Evolutionary conservation across 2,113 vertebrate genomes (phyloP), one percentile per base, ranked within the genome.

Genomic region (Rattus norvegicus): DNA sequence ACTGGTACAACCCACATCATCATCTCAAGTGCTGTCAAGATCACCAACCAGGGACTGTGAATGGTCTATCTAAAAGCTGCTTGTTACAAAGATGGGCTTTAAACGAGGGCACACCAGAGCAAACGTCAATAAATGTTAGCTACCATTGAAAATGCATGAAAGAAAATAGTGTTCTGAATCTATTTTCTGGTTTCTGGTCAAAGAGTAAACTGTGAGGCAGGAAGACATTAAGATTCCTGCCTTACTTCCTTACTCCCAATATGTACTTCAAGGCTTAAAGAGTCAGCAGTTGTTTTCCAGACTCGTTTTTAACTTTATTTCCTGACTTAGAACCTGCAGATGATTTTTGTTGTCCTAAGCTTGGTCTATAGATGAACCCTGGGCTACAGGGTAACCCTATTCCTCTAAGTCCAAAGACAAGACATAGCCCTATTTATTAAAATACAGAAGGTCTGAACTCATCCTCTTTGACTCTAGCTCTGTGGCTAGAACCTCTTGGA

Each of bases 101-200:
- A 70, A 43, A 49, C 65, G 3, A 88, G 59, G 39, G 8, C 36
- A 59, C 30, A 33, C 17, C 61, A 87, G 47, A 93, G 43, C 24
- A 22, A 73, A 65, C 54, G 17, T 87, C 76, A 69, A 26, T 47
- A 88, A 52, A 77, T 5, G 3, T n/a, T 79, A 86, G 47, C 56
- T 30, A 13, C 13, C 5, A 75, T 49, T 75, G 47, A 67, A 80
- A 63, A 2, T 2, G 14, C 19, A 61, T 30, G 26, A 56, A 77
- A 93, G 83, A 95, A 95, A 89, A 86, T 6, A 43, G 36, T 79
- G 49, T 93, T 90, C 72, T 67, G 26, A 28, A 33, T 28, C 12
- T 81, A 39, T 86, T 72, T 79, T 56, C 47, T 43, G 11, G 13
- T 67, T 87, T 85, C 76, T 80, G 26, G 54, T 14, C 81, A 69